These are phyloP conservation scores for Notodonta dromedarius DNA, from an alignment of 2,888 invertebrate species.

Conservation along the genomic window DNA sequence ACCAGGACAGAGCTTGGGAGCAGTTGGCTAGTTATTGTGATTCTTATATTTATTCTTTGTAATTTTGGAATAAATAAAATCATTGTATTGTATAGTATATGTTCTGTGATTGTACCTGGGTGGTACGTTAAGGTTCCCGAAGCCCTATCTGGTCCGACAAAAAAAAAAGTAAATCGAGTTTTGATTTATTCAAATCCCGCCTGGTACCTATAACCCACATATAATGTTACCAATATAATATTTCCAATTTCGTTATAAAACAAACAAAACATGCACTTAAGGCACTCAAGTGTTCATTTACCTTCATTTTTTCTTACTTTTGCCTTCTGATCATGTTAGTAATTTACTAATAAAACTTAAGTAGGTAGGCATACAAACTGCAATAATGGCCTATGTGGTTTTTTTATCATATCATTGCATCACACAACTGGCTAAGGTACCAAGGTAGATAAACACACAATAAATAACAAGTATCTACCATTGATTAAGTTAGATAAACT, in stretches of 20 bases:
- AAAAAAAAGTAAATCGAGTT: conserved; percentile 55
- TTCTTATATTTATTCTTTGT: conserved; percentile 75
- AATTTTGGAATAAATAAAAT: conserved; percentile 61
- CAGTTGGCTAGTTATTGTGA: conserved; percentile 70
- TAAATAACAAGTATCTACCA: too few species aligned
- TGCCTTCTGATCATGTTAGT: too few species aligned
- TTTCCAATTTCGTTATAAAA: too few species aligned
- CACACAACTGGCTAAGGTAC: not conserved
- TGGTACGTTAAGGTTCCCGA: conserved; percentile 62
- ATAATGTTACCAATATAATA: not conserved
- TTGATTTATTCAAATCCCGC: conserved; percentile 31
- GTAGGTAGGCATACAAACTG: too few species aligned
- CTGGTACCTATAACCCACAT: not conserved
- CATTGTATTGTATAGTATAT: conserved; percentile 60
- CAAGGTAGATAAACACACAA: too few species aligned
- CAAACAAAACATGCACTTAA: too few species aligned
- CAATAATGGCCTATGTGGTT: not conserved
- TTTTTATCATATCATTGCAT: not conserved
- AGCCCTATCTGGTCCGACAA: conserved; percentile 69
- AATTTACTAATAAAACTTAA: too few species aligned
- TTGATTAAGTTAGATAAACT: too few species aligned
- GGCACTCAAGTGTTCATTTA: too few species aligned
- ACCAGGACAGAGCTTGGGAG: conserved; percentile 63
- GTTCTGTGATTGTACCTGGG: conserved; percentile 81
- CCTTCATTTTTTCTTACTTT: too few species aligned